phyloP scores from a whole-genome alignment of 2,888 invertebrate species.

The Eilema depressum region DNA sequence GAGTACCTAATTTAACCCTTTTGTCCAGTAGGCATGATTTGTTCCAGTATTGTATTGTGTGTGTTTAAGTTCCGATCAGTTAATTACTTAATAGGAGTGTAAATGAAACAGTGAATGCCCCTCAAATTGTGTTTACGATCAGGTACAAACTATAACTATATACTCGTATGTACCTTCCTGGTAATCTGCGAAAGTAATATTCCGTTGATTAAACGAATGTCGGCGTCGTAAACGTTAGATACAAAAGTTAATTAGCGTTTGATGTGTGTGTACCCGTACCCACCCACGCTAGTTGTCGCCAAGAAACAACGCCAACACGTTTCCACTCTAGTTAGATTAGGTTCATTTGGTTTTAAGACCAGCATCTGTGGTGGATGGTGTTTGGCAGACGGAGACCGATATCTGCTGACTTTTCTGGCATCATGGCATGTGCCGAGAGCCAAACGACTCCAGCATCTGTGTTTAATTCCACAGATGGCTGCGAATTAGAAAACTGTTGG shows the following conservation, averaged over 20 bases:
- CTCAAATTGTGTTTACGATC: not conserved
- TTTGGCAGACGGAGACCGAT: conserved; percentile 67
- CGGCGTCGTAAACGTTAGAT: conserved; percentile 34
- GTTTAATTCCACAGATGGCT: conserved; percentile 64
- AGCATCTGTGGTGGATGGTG: conserved; percentile 63
- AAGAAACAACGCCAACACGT: conserved; percentile 59
- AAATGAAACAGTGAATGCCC: not conserved
- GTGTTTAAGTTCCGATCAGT: not conserved
- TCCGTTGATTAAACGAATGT: conserved; percentile 21
- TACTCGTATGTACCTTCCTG: not conserved
- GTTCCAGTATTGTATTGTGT: not conserved
- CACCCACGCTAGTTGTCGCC: conserved; percentile 51
- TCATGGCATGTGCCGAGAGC: conserved; percentile 56
- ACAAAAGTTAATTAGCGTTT: conserved; percentile 39
- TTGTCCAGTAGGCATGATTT: not conserved
- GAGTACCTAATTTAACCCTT: not conserved
- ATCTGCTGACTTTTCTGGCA: conserved; percentile 71
- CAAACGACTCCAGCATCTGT: conserved; percentile 67
- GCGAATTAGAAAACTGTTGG: conserved; percentile 50
- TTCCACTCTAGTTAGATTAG: conserved; percentile 63
- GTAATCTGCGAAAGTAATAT: conserved; percentile 5
- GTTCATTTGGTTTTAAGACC: conserved; percentile 70
- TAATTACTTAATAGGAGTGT: not conserved
- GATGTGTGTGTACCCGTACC: conserved; percentile 23
- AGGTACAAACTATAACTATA: conserved; percentile 6